Evolutionary conservation across 2,113 vertebrate species (phyloP).

Genomic region (Phoenicopterus ruber): DNA sequence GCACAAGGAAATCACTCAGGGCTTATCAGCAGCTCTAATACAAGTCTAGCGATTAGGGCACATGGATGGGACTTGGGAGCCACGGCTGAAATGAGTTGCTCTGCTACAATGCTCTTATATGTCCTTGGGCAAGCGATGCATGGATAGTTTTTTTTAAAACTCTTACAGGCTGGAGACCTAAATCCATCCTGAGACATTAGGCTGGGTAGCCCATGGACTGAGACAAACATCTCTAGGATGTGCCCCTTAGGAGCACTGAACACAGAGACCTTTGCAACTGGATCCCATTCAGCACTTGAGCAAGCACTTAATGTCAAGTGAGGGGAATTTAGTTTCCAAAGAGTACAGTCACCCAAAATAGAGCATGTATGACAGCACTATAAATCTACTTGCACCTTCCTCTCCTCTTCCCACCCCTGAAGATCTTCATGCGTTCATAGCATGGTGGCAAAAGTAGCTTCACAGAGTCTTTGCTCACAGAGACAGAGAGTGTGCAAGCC

Average conservation of each 20-base stretch:
- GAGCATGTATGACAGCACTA: neutral
- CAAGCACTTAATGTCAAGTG: neutral
- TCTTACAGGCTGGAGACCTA: neutral
- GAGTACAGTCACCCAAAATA: neutral
- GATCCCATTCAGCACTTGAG: neutral
- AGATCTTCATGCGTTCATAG: neutral
- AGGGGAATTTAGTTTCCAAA: neutral
- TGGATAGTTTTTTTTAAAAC: neutral
- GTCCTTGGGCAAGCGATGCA: neutral
- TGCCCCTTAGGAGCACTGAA: neutral
- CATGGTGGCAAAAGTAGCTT: neutral
- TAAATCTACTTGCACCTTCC: neutral
- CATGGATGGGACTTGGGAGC: neutral
- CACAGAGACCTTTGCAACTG: neutral
- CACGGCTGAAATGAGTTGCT: neutral
- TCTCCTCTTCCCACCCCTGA: neutral
- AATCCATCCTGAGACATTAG: neutral
- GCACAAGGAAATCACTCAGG: neutral
- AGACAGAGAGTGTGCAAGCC: neutral
- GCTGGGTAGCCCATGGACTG: neutral
- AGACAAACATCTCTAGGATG: neutral
- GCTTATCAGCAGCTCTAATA: conserved; percentile 6
- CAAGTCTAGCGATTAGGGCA: neutral
- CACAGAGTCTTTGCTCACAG: neutral
- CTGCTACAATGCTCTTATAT: neutral